Evolutionary conservation across 2,113 vertebrate species (phyloP), one percentile per base, ranked within the genome.

Genomic region (Tor tambroides): DNA sequence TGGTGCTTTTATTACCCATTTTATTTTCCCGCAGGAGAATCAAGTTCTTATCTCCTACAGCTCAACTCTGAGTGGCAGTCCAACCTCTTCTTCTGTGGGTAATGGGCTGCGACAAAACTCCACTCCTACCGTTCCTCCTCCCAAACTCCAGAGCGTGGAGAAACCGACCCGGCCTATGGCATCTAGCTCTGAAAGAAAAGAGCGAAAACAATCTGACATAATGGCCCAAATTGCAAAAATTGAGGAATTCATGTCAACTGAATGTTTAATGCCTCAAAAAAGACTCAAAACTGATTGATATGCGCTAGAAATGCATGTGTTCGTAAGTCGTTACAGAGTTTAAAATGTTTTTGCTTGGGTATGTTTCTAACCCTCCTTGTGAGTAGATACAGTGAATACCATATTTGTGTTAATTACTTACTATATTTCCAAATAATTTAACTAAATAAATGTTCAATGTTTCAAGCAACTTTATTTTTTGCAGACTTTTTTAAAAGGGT

Each of bases 161-260:
- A 83, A 77, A 65, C 71, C 32, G 23, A 59, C 69, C 54, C 32
- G 3, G 72, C 17, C 76, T 19, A 85, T 26, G 86, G 71, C 21
- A 1, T 80, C 63, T 1, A 80, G 51, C 38, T 93, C 93, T 38
- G 90, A 91, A 88, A 90, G 90, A 8, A 92, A 90, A 26, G 69
- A 90, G 14, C 10, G 15, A 19, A 88, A 91, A 32, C 92, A 93
- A 84, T 90, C 91, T 5, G 91, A 91, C 1, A 79, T 95, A 85
- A 92, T 93, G 86, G 88, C 83, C 4, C 93, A 95, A 85, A 94
- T 95, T 82, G 89, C 89, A 10, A 93, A 90, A 88, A 94, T 94
- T 0, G 90, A 95, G 75, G 85, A 92, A 84, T 93, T 94, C n/a
- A 91, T 95, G 38, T 86, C 80, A 41, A 63, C 75, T 8, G 94